Evolutionary conservation across 2,113 vertebrate species (phyloP), one percentile per base, ranked within the genome.

Genomic region (Eptesicus fuscus): DNA sequence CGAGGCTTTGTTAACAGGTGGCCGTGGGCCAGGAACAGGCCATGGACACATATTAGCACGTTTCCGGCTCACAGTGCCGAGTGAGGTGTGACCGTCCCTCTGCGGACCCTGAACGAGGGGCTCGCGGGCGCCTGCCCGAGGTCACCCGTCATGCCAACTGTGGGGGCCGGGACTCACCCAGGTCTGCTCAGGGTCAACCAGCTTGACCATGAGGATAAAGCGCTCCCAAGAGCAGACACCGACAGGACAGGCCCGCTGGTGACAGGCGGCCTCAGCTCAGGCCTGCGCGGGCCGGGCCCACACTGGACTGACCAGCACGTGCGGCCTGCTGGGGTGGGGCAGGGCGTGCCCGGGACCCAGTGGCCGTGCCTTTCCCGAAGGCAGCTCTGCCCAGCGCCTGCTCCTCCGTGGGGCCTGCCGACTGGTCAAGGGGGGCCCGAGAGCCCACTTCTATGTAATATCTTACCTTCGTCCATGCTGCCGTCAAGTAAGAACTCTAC

Each of bases 341-440:
- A 12, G 65, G 22, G 37, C 2, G 35, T 10, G 17, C 37, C 9
- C 18, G 47, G 88, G 20, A n/a, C 7, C 0, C 1, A 28, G 10
- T 0, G 9, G 13, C 51, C 4, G 1, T 0, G 61, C 20, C 22
- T 4, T 59, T 32, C 5, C 3, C 17, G 1, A 18, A 30, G 23
- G 7, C 2, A 9, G 51, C 7, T 0, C 22, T 9, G 1, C n/a
- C 47, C 47, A 44, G 30, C 2, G 0, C 11, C 37, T 35, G 65
- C 35, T 13, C 37, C 37, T n/a, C 25, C 23, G 30, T 13, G 35
- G 42, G 40, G 44, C 47, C 49, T 32, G 63, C 30, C 84, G 9
- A 20, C 3, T 51, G 11, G 6, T 59, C 56, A 37, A 42, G 1
- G n/a, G 25, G 9, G 7, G 10, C n/a, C 12, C 3, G 53, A 40